Evolutionary conservation across 2,113 vertebrate genomes (phyloP), one percentile per base, ranked within the genome.

Genomic region (Anoura caudifer): DNA sequence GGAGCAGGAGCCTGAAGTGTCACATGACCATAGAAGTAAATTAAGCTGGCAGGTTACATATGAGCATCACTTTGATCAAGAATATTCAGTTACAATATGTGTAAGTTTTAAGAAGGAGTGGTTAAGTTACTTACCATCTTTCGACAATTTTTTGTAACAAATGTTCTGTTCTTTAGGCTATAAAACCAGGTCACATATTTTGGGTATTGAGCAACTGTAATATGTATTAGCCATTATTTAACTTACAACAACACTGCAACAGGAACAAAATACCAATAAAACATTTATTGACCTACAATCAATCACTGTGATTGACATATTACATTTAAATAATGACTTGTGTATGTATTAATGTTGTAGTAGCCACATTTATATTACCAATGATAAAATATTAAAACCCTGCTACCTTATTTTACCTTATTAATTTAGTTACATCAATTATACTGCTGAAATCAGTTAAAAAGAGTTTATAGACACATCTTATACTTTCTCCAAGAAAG

Each of bases 201-300:
- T 85, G 61, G 11, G 16, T 41, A 93, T 36, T 91, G 41, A 95
- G 20, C 10, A 88, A 70, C 93, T 93, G 81, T 38, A 45, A 1
- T 93, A 41, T 79, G 3, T 31, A 95, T 52, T 77, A 97, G 14
- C 4, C 36, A 45, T 94, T 95, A 92, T 45, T 96, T 96, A 93
- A 54, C 9, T 91, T 86, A 86, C 1, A 38, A 75, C 50, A 96
- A 3, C 1, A 47, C 20, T 81, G 31, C 52, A 1, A 83, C 31
- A 54, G 63, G 90, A 96, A 65, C 47, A 47, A 93, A 79, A 92
- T 54, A 75, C 8, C 56, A 95, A 90, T 31, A 16, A 89, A 94
- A 93, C 67, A 67, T 3, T 14, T 36, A 20, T 84, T 96, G 26
- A 80, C 56, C 50, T 94, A 47, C 5, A 92, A 75, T 97, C 11